phyloP scores from a whole-genome alignment of 2,797 vertebrate species.

The Myotis vivesi region DNA sequence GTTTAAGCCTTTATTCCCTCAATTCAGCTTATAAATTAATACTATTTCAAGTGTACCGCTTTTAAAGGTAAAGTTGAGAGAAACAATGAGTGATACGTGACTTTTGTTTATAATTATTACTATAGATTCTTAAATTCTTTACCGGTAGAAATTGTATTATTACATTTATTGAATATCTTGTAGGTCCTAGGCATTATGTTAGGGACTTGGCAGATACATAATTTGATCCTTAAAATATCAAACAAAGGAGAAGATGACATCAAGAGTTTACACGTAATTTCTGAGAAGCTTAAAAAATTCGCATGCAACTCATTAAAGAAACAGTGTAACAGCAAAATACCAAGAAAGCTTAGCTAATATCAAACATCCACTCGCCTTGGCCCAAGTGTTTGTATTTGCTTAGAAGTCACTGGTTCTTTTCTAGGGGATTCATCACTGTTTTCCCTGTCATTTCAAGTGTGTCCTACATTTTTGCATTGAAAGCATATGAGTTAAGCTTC shows the following conservation, averaged over 20 bases:
- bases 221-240: neutral
- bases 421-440: neutral
- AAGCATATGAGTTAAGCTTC: neutral
- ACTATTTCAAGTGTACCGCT: neutral
- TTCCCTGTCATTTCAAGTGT: neutral
- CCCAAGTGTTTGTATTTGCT: neutral
- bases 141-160: neutral
- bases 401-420: neutral
- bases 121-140: slow-evolving; percentile 12
- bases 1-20: slow-evolving; percentile 19
- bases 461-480: neutral
- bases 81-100: neutral
- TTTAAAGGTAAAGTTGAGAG: neutral
- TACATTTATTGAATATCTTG: neutral
- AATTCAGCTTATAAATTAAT: neutral
- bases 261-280: neutral
- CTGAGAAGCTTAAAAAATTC: neutral
- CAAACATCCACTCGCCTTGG: neutral
- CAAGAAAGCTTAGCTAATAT: neutral
- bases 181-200: neutral
- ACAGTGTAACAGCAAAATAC: slow-evolving; percentile 20
- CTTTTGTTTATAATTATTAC: neutral
- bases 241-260: neutral
- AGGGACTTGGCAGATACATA: neutral
- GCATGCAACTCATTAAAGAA: neutral